Evolutionary conservation across 23 tunicate genomes (phyloP).

Genomic region (Halocynthia roretzi): DNA sequence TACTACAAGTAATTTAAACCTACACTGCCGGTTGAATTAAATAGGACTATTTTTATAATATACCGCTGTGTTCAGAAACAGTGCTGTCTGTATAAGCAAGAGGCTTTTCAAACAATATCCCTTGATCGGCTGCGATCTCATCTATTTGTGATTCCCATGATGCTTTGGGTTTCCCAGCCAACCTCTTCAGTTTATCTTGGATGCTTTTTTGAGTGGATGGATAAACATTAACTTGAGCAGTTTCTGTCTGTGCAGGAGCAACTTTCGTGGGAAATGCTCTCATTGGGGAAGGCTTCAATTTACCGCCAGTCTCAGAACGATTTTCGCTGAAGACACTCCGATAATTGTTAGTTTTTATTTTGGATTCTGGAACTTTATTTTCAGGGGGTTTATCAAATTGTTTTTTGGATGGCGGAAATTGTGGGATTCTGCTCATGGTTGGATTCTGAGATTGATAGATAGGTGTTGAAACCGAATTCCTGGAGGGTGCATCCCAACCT

Average conservation of each 20-base stretch:
- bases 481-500: not conserved
- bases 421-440: not conserved
- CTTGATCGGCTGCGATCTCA: not conserved
- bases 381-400: too few relatives aligned
- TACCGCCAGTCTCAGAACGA: too few relatives aligned
- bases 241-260: not conserved
- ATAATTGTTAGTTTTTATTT: too few relatives aligned
- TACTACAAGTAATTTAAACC: not conserved
- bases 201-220: not conserved
- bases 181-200: constrained; percentile 9
- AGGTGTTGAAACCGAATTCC: not conserved
- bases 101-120: constrained; percentile 2
- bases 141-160: constrained; percentile 31
- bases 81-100: constrained; percentile 13
- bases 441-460: not conserved
- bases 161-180: constrained; percentile 13
- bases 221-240: not conserved
- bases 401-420: not conserved
- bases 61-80: constrained; percentile 15
- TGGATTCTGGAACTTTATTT: too few relatives aligned
- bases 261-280: too few relatives aligned
- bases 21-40: not conserved
- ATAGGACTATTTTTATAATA: not conserved
- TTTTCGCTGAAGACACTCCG: too few relatives aligned
- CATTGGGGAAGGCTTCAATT: not conserved